Evolutionary conservation across 1,140 invertebrate genomes (phyloP).

Genomic region (Brachionus koreanus): DNA sequence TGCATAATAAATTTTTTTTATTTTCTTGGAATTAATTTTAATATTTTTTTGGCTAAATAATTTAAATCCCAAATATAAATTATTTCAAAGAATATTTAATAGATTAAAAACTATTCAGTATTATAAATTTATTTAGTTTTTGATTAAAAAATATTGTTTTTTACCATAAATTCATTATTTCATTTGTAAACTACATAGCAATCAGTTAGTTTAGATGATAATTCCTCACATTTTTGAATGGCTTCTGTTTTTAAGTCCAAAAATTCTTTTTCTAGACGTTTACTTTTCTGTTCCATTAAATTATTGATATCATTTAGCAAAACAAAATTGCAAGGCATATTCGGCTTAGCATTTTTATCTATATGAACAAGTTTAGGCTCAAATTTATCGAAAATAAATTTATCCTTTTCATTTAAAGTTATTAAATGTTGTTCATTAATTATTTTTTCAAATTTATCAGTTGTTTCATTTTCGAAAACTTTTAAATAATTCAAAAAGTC

Average conservation of each 20-base stretch:
- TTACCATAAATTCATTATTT: not conserved
- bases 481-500: not conserved
- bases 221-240: not conserved
- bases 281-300: not conserved
- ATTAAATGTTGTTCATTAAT: not conserved
- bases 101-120: not conserved
- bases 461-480: not conserved
- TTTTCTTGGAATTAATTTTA: conserved; percentile 16
- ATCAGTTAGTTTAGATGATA: not conserved
- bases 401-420: not conserved
- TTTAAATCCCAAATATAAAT: not conserved
- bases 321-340: not conserved
- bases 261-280: not conserved
- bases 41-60: not conserved
- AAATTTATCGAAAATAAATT: not conserved
- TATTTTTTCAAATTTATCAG: not conserved
- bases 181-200: conserved; percentile 10
- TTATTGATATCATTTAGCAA: not conserved
- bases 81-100: not conserved
- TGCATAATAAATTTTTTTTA: conserved; percentile 30
- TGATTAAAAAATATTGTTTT: not conserved
- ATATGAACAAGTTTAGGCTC: not conserved
- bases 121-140: not conserved
- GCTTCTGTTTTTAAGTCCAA: not conserved
- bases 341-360: not conserved